Evolutionary conservation across 2,888 invertebrate genomes (phyloP).

Genomic region (Zele albiditarsus): DNA sequence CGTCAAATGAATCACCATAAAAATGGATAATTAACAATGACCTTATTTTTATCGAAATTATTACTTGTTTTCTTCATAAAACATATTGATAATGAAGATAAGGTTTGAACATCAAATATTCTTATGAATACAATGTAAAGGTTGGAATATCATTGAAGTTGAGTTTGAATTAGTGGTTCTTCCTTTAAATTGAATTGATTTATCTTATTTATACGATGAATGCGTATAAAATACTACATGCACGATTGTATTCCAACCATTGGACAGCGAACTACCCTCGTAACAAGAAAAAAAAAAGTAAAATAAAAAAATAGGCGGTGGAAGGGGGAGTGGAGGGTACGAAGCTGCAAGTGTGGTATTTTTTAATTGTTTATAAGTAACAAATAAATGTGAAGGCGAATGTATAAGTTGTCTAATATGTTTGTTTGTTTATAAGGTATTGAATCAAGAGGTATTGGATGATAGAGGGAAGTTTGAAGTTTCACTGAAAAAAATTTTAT

Average conservation of each 20-base stretch:
- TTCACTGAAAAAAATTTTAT: slow-evolving; percentile 66
- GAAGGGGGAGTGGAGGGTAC: slow-evolving; percentile 44
- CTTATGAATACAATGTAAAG: slow-evolving; percentile 66
- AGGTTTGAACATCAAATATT: slow-evolving; percentile 60
- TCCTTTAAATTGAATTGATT: slow-evolving; percentile 3
- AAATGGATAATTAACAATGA: slow-evolving; percentile 43
- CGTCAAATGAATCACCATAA: not conserved
- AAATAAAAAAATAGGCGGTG: not conserved
- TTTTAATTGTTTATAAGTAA: slow-evolving; percentile 55
- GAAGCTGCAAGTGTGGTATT: slow-evolving; percentile 58
- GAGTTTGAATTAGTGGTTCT: slow-evolving; percentile 19
- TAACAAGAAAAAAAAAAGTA: slow-evolving; percentile 19
- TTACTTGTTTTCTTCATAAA: slow-evolving; percentile 51
- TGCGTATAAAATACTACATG: slow-evolving; percentile 39
- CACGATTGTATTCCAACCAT: slow-evolving; percentile 64
- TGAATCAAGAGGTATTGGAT: slow-evolving; percentile 89
- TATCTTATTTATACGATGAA: slow-evolving; percentile 16
- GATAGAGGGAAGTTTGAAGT: slow-evolving; percentile 75
- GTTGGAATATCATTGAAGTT: slow-evolving; percentile 65
- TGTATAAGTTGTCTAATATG: slow-evolving; percentile 70
- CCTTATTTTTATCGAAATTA: slow-evolving; percentile 63
- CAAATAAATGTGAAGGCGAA: slow-evolving; percentile 56
- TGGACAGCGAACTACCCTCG: slow-evolving; percentile 50
- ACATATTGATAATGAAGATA: slow-evolving; percentile 56
- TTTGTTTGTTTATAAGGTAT: slow-evolving; percentile 90